Conservation (phyloP, 2,797 vertebrate species). For the Fistularia tabacaria region DNA sequence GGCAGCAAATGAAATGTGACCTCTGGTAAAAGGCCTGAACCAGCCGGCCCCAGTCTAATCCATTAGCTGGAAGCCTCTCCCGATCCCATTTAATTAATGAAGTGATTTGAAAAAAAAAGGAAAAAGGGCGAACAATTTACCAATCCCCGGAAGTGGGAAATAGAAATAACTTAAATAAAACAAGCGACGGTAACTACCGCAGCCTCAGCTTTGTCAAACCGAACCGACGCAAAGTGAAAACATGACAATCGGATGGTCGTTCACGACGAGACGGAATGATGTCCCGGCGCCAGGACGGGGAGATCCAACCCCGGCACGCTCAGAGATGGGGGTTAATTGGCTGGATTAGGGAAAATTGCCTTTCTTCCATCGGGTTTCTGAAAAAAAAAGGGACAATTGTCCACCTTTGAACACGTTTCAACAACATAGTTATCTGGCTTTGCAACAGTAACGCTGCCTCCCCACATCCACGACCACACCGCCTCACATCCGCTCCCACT, state of each 20-base stretch:
- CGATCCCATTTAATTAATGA: conserved; percentile 93
- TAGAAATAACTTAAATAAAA: conserved; percentile 55
- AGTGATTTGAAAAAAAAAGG: conserved; percentile 83
- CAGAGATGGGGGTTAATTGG: conserved; percentile 55
- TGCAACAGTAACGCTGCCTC: conserved; percentile 39
- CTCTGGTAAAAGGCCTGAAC: conserved; percentile 88
- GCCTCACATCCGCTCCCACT: conserved; percentile 20
- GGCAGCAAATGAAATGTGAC: conserved; percentile 93
- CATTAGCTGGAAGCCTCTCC: conserved; percentile 83
- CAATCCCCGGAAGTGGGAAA: conserved; percentile 69
- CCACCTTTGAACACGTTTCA: conserved; percentile 41
- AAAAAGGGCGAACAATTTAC: conserved; percentile 71
- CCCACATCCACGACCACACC: conserved; percentile 39
- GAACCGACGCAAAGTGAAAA: conserved; percentile 37
- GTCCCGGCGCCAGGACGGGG: conserved; percentile 51
- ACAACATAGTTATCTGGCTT: conserved; percentile 27
- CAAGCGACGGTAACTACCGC: conserved; percentile 1
- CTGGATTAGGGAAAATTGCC: conserved; percentile 39
- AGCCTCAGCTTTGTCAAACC: conserved; percentile 9
- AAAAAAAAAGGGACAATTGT: conserved; percentile 41
- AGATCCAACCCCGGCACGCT: conserved; percentile 56
- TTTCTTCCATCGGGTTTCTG: conserved; percentile 51
- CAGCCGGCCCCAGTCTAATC: conserved; percentile 81
- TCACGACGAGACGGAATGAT: conserved; percentile 48
- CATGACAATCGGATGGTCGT: conserved; percentile 29